These are phyloP conservation scores for Rhadinocentrus ornatus DNA, from an alignment of 2,797 vertebrate genomes.

Conservation along the genomic window DNA sequence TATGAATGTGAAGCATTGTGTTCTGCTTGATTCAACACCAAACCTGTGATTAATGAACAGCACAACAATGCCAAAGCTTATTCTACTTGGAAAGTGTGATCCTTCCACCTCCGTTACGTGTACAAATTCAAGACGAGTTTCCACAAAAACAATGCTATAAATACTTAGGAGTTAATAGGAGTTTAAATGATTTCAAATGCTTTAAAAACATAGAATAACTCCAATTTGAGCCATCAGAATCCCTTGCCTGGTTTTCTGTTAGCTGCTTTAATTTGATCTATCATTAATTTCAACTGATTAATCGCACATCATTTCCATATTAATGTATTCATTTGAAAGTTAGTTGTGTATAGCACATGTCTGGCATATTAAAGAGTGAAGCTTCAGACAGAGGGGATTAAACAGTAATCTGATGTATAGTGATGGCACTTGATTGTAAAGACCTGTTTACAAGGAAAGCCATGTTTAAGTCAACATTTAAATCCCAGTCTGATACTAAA, in stretches of 20 bases:
- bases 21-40: slow-evolving; percentile 67
- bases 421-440: slow-evolving; percentile 39
- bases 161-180: slow-evolving; percentile 8
- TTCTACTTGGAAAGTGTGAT: slow-evolving; percentile 65
- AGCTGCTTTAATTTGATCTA: not conserved
- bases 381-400: slow-evolving; percentile 18
- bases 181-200: slow-evolving; percentile 15
- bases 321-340: not conserved
- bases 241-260: not conserved
- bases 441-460: slow-evolving; percentile 6
- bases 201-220: slow-evolving; percentile 9
- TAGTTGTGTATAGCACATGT: not conserved
- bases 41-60: slow-evolving; percentile 74
- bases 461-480: slow-evolving; percentile 34
- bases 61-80: slow-evolving; percentile 64
- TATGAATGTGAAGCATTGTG: slow-evolving; percentile 71
- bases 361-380: slow-evolving; percentile 19
- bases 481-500: slow-evolving; percentile 25
- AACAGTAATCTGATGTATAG: slow-evolving; percentile 36
- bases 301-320: not conserved
- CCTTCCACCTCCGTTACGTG: slow-evolving; percentile 59
- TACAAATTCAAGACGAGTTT: slow-evolving; percentile 33
- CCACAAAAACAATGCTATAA: slow-evolving; percentile 18
- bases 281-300: not conserved
- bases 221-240: slow-evolving; percentile 3